Conservation (phyloP, 2,113 vertebrate species). For the Baryphthengus martii region DNA sequence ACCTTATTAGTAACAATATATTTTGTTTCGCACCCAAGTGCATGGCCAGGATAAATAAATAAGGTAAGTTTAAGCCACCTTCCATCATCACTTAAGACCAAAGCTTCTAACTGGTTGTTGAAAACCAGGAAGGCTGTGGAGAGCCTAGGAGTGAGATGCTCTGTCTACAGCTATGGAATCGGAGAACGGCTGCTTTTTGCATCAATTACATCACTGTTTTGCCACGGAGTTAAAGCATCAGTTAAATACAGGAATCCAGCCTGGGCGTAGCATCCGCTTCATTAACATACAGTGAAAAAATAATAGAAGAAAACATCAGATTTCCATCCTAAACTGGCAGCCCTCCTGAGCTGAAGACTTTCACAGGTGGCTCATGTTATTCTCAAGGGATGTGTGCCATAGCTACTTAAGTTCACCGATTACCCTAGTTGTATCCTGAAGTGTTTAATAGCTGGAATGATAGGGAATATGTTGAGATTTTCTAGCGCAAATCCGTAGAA, state of each 20-base stretch:
- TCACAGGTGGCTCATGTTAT: neutral
- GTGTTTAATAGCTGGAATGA: neutral
- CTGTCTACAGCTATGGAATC: neutral
- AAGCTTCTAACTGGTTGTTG: neutral
- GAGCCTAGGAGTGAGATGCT: neutral
- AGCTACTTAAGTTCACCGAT: neutral
- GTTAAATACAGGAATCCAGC: neutral
- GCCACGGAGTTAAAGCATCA: neutral
- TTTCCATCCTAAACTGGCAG: neutral
- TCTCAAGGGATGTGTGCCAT: fast-evolving
- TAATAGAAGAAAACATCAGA: neutral
- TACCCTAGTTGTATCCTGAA: neutral
- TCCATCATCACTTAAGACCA: neutral
- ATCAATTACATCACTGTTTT: neutral
- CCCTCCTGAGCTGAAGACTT: neutral
- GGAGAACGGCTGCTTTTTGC: neutral
- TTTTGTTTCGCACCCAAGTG: neutral
- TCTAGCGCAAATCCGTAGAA: neutral
- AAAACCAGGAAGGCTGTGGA: neutral
- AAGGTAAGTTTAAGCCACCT: neutral
- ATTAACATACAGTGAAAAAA: neutral
- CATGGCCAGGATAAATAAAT: neutral
- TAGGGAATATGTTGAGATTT: neutral
- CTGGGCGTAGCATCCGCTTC: neutral
- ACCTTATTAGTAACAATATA: neutral